A percentile compares a stretch with the other conserved stretches of the same genome.
Conservation (phyloP, 2,797 vertebrate genomes). For the Falco biarmicus region DNA sequence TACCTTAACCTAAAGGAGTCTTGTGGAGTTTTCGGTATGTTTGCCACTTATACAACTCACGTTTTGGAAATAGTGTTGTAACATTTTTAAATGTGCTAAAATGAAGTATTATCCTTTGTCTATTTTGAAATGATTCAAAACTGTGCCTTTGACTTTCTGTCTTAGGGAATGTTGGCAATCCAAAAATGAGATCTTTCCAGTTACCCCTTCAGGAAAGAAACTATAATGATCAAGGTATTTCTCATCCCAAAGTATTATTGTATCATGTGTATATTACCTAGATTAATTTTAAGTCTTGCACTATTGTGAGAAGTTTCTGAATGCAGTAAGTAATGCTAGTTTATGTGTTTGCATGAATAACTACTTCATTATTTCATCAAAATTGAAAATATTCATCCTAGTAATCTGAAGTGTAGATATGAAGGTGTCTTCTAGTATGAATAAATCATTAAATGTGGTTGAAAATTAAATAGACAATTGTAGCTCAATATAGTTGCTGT, state of each 20-base stretch:
- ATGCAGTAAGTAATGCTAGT: neutral
- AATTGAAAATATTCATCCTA: neutral
- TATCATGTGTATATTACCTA: neutral
- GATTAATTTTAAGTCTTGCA: neutral
- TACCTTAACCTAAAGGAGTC: neutral
- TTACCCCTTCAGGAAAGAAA: constrained; percentile 67
- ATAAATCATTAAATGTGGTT: neutral
- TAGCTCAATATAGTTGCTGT: neutral
- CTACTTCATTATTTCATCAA: neutral
- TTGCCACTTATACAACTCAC: neutral
- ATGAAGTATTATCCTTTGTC: neutral
- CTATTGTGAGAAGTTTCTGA: neutral
- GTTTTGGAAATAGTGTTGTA: neutral
- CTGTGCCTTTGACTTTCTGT: neutral
- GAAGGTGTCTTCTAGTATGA: neutral
- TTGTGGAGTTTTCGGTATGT: neutral
- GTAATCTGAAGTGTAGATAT: neutral
- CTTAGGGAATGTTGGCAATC: constrained; percentile 69
- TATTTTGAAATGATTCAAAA: neutral
- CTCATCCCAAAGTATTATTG: neutral
- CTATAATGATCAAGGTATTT: constrained; percentile 78
- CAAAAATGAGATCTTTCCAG: constrained; percentile 60
- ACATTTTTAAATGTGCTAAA: neutral
- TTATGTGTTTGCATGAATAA: neutral
- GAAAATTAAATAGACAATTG: neutral